Conservation (phyloP, 2,888 invertebrate genomes). For the Spodoptera picta region DNA sequence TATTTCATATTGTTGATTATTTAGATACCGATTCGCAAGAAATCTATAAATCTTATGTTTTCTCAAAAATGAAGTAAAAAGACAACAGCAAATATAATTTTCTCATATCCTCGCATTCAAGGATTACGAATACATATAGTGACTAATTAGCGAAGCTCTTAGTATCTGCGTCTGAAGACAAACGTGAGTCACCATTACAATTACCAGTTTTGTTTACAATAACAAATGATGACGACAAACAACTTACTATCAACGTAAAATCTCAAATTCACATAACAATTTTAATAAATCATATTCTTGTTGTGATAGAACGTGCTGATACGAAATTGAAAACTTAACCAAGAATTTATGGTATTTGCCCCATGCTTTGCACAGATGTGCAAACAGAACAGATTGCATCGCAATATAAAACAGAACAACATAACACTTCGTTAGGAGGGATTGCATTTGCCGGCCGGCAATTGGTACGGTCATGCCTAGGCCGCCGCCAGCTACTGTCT, state of each 20-base stretch:
- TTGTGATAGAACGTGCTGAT: constrained; percentile 40
- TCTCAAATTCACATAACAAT: constrained; percentile 33
- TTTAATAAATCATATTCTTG: constrained; percentile 34
- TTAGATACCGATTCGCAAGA: too few species aligned
- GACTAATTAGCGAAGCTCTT: constrained; percentile 64
- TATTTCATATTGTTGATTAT: neutral
- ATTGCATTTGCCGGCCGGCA: constrained; percentile 67
- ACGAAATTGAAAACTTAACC: constrained; percentile 29
- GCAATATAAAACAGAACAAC: constrained; percentile 44
- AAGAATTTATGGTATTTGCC: constrained; percentile 32
- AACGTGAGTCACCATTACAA: constrained; percentile 66
- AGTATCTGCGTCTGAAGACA: constrained; percentile 62
- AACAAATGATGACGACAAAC: constrained; percentile 72
- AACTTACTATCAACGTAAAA: constrained; percentile 53
- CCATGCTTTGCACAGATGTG: constrained; percentile 33
- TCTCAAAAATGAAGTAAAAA: neutral
- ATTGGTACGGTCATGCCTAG: constrained; percentile 75
- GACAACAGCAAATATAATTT: constrained; percentile 13
- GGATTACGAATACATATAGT: constrained; percentile 50
- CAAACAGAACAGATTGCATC: constrained; percentile 45
- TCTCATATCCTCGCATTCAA: constrained; percentile 54
- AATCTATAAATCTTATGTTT: too few species aligned
- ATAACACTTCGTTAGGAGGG: constrained; percentile 63
- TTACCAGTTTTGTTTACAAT: constrained; percentile 76
- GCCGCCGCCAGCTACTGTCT: constrained; percentile 74